Conservation (phyloP, 64 coral and sea anemone species). For the Porites lutea region DNA sequence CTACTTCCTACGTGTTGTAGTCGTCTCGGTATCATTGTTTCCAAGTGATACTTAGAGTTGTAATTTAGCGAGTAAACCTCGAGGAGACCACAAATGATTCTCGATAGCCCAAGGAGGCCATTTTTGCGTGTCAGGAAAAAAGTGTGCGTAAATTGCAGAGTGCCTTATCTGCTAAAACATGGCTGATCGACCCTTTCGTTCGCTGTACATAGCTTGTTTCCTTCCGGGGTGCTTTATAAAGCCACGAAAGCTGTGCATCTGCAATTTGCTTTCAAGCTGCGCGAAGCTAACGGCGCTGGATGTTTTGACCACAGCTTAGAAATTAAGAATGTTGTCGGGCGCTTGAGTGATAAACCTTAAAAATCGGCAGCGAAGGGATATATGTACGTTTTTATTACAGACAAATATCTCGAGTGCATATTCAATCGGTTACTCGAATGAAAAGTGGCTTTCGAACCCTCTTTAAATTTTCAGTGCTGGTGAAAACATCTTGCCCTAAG, state of each 20-base stretch:
- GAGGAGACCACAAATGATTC: slow-evolving; percentile 82
- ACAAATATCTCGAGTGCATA: slow-evolving; percentile 21
- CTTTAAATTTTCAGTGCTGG: slow-evolving; percentile 30
- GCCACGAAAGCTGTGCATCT: slow-evolving; percentile 3
- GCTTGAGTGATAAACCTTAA: not conserved
- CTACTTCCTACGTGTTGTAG: slow-evolving; percentile 54
- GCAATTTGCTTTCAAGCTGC: slow-evolving; percentile 16
- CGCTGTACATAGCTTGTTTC: not conserved
- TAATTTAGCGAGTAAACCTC: slow-evolving; percentile 89
- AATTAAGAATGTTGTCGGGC: not conserved
- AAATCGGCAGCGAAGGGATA: not conserved
- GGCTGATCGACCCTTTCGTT: slow-evolving; percentile 11
- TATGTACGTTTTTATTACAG: slow-evolving; percentile 17
- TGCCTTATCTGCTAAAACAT: slow-evolving; percentile 23
- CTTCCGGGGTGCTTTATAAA: slow-evolving; percentile 24
- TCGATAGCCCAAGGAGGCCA: slow-evolving; percentile 70
- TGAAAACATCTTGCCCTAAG: slow-evolving; percentile 34
- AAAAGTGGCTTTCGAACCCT: slow-evolving; percentile 51
- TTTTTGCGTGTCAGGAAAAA: slow-evolving; percentile 22
- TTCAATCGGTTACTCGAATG: slow-evolving; percentile 20
- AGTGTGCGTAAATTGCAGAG: not conserved
- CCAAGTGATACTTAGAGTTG: slow-evolving; percentile 86
- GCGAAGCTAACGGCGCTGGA: slow-evolving; percentile 3
- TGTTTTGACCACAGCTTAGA: slow-evolving; percentile 27
- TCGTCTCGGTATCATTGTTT: slow-evolving; percentile 61